A percentile compares a stretch with the other conserved stretches of the same genome.
These are phyloP conservation scores for Drosophila differens DNA, from an alignment of 2,888 invertebrate species.

Conservation along the genomic window DNA sequence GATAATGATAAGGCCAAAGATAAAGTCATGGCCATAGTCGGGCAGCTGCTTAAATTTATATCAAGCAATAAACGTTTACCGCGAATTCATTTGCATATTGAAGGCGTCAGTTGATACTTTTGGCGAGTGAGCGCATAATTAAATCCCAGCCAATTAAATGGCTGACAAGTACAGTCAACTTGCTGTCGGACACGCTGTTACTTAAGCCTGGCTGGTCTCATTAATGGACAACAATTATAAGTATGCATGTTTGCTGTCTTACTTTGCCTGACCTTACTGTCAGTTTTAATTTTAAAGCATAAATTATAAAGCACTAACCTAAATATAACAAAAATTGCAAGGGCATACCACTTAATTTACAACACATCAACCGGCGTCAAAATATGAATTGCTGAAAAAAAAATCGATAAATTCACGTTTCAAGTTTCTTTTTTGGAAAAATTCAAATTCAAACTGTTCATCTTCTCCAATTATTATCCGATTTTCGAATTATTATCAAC, in stretches of 20 bases:
- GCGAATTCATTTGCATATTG: constrained; percentile 65
- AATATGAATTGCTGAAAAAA: not conserved
- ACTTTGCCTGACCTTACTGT: constrained; percentile 1
- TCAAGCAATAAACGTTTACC: constrained; percentile 63
- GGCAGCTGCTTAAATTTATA: constrained; percentile 50
- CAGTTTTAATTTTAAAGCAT: constrained; percentile 26
- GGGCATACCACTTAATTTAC: not conserved
- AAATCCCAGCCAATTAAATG: constrained; percentile 71
- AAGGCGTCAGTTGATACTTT: constrained; percentile 39
- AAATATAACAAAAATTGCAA: constrained; percentile 1
- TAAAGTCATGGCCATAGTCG: constrained; percentile 32
- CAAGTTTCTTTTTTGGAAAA: not conserved
- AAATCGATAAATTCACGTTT: not conserved
- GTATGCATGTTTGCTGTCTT: constrained; percentile 19
- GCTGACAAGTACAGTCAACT: constrained; percentile 50
- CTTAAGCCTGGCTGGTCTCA: constrained; percentile 24
- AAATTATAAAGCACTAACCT: not conserved
- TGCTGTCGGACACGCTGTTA: constrained; percentile 13
- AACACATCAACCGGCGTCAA: not conserved
- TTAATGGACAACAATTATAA: constrained; percentile 20
- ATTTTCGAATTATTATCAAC: not conserved
- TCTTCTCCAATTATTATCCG: not conserved
- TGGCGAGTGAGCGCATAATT: constrained; percentile 63
- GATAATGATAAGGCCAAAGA: constrained; percentile 24
- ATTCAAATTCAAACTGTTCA: not conserved